Percentiles rank a stretch among this genome's conserved stretches.
These are phyloP conservation scores for Plutomurus gul DNA, from an alignment of 1,140 invertebrate genomes.

Conservation along the genomic window DNA sequence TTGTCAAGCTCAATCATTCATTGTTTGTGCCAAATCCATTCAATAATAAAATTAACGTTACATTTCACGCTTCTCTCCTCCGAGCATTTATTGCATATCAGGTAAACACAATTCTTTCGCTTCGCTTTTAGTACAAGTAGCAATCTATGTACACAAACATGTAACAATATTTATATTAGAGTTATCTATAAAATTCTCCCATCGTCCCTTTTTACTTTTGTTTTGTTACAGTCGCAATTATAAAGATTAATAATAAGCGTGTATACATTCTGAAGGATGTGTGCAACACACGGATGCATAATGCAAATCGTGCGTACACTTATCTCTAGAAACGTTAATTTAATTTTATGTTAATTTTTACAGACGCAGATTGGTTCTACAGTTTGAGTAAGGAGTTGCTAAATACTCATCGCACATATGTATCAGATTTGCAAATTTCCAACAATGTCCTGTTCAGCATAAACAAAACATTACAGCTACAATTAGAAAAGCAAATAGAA, in stretches of 20 bases:
- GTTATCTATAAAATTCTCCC: not conserved
- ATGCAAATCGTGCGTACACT: too few species aligned
- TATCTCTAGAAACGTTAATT: too few species aligned
- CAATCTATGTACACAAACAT: not conserved
- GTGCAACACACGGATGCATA: too few species aligned
- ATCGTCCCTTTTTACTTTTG: not conserved
- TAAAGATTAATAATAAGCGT: too few species aligned
- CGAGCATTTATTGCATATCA: constrained; percentile 17
- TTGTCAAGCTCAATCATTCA: constrained; percentile 27
- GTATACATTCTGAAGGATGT: too few species aligned
- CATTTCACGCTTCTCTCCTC: constrained; percentile 10
- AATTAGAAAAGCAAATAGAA: not conserved
- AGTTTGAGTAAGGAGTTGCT: constrained; percentile 47
- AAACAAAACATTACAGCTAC: constrained; percentile 12
- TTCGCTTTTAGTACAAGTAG: not conserved
- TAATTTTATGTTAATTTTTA: constrained; percentile 13
- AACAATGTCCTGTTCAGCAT: constrained; percentile 4
- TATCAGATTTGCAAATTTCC: constrained; percentile 35
- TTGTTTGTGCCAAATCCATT: constrained; percentile 18
- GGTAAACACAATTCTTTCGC: constrained; percentile 15
- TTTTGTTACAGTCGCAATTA: too few species aligned
- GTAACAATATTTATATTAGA: not conserved
- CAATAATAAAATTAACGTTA: constrained; percentile 28
- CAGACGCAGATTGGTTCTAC: constrained; percentile 53
- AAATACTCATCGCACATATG: constrained; percentile 39